Evolutionary conservation across 2,113 vertebrate genomes (phyloP), one percentile per base, ranked within the genome.

Genomic region (Cricetomys ansorgei): DNA sequence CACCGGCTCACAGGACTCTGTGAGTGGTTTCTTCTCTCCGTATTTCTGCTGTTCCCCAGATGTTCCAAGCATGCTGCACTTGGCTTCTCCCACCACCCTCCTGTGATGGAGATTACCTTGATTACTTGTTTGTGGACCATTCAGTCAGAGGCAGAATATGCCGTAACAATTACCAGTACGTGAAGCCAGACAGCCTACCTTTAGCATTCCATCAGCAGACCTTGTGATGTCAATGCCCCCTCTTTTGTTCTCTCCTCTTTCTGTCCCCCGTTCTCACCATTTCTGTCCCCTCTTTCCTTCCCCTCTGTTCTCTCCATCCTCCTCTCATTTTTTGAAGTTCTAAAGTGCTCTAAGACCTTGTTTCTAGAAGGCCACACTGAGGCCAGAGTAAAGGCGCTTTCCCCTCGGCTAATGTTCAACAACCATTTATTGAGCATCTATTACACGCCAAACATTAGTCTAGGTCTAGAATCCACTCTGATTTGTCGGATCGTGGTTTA

Each of bases 61-160:
- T 98, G 97, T 98, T 98, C 87, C 57, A 98, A 98, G 98, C 96
- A 97, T 72, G 40, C 88, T 97, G 88, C 97, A 84, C 95, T 98
- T 96, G 88, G 88, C 37, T 97, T 95, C 96, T 98, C 97, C 97
- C 94, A 90, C 88, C 87, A 40, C 92, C 91, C 34, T 37, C 92
- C 96, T 96, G 89, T 86, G 92, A 40, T 95, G 88, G 87, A 98
- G 92, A 98, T 98, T 97, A 98, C 72, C 97, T 98, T 96, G 98
- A 98, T 81, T 97, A 84, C 93, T 84, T 98, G 93, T 96, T 98
- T 97, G 94, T 97, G 92, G 92, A 97, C 98, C 64, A 93, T 94
- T 97, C 98, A 97, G 89, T 97, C 98, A 97, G 84, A 95, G 88
- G 94, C 67, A 96, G 73, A 98, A 97, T 92, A 95, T 95, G 27